phyloP scores from a whole-genome alignment of 2,888 invertebrate genomes.

The Polymixis lichenea region DNA sequence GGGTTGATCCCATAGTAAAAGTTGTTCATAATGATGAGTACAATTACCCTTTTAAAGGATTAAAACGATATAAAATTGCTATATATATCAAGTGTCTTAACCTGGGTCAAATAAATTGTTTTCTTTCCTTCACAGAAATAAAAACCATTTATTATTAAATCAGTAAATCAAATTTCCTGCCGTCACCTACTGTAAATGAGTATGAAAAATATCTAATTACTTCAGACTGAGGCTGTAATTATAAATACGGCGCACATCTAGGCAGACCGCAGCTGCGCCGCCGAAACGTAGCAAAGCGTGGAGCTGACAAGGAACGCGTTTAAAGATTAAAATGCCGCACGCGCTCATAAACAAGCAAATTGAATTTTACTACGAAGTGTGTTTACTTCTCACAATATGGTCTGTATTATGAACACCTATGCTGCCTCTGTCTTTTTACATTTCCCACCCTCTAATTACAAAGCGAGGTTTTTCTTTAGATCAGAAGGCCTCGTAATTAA shows the following conservation, averaged over 20 bases:
- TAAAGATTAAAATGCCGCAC: slow-evolving; percentile 57
- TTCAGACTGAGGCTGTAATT: slow-evolving; percentile 36
- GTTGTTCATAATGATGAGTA: no score
- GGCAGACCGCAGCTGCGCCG: slow-evolving; percentile 39
- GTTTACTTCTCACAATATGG: slow-evolving; percentile 15
- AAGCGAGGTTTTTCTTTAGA: no score
- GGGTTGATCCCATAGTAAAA: no score
- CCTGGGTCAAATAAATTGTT: no score
- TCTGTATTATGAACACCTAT: neutral
- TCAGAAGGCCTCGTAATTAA: no score
- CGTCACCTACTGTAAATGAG: neutral
- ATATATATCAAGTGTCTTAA: no score
- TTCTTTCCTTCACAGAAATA: no score
- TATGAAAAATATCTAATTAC: slow-evolving; percentile 40
- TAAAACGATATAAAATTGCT: no score
- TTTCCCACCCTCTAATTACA: no score
- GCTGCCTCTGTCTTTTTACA: neutral
- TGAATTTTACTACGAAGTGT: slow-evolving; percentile 46
- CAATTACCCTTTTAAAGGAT: no score
- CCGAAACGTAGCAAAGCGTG: slow-evolving; percentile 44
- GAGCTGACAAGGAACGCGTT: slow-evolving; percentile 51
- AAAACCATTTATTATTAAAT: no score
- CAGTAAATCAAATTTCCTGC: neutral
- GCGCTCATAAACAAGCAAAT: slow-evolving; percentile 57
- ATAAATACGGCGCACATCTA: slow-evolving; percentile 34